These are phyloP conservation scores for Orchestia grillus DNA, from an alignment of 1,140 invertebrate genomes.

Conservation along the genomic window DNA sequence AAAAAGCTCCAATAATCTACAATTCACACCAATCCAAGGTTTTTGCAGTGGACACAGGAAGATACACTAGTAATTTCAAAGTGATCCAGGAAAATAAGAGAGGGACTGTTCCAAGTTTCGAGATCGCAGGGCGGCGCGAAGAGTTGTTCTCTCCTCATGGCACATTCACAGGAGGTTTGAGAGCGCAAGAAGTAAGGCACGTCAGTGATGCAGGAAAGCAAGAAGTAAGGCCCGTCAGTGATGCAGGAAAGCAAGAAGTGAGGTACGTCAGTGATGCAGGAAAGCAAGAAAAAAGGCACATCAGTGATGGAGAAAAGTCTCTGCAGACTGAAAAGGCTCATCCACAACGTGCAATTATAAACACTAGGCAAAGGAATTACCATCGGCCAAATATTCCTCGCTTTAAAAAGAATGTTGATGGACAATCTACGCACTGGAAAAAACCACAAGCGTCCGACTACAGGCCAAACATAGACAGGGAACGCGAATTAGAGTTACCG, in stretches of 20 bases:
- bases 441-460: not conserved
- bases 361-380: not conserved
- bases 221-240: not conserved
- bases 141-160: not conserved
- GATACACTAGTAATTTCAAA: conserved; percentile 39
- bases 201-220: not conserved
- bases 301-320: not conserved
- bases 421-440: not conserved
- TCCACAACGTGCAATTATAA: not conserved
- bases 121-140: not conserved
- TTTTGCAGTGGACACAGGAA: not conserved
- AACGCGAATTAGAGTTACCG: not conserved
- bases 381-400: not conserved
- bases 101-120: not conserved
- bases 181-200: not conserved
- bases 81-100: conserved; percentile 8
- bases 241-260: not conserved
- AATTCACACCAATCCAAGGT: not conserved
- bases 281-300: not conserved
- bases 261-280: not conserved
- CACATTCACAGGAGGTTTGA: not conserved
- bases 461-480: not conserved
- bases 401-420: not conserved
- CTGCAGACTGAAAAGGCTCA: not conserved
- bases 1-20: not conserved